Evolutionary conservation across 1,140 invertebrate species (phyloP).

Genomic region (Elysia chlorotica): DNA sequence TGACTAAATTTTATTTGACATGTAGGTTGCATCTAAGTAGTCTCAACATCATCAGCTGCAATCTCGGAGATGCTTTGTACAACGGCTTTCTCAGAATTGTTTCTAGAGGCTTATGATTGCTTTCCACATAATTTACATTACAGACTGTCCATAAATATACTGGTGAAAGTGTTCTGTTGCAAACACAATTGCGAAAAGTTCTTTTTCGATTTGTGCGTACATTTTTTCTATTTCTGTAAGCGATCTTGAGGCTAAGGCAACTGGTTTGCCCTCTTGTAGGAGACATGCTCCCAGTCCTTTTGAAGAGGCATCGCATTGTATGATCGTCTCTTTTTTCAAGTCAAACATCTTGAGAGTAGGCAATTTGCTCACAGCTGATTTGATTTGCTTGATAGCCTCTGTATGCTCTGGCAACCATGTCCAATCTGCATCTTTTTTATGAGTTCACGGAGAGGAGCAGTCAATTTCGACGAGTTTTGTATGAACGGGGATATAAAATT

Average conservation of each 20-base stretch:
- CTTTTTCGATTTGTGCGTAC: constrained; percentile 63
- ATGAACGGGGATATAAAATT: constrained; percentile 30
- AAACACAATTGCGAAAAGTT: constrained; percentile 65
- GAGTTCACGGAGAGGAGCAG: constrained; percentile 22
- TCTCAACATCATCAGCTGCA: constrained; percentile 44
- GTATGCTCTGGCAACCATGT: constrained; percentile 22
- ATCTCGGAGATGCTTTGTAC: constrained; percentile 23
- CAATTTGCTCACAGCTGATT: not conserved
- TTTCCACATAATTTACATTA: constrained; percentile 37
- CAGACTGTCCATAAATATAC: constrained; percentile 60
- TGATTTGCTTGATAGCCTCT: constrained; percentile 18
- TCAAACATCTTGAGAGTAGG: constrained; percentile 27
- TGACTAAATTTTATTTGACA: constrained; percentile 22
- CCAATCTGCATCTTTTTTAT: constrained; percentile 22
- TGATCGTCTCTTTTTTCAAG: constrained; percentile 20
- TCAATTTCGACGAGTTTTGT: constrained; percentile 25
- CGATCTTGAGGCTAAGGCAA: constrained; percentile 32
- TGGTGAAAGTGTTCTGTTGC: constrained; percentile 64
- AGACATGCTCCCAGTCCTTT: constrained; percentile 30
- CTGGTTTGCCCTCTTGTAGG: constrained; percentile 31
- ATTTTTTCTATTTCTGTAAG: constrained; percentile 22
- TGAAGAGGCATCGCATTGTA: constrained; percentile 36
- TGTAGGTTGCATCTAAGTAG: constrained; percentile 35
- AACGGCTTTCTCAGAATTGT: constrained; percentile 38
- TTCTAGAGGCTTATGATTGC: constrained; percentile 56